A percentile compares a stretch with the other conserved stretches of the same genome.
Evolutionary conservation across 2,888 invertebrate genomes (phyloP).

Genomic region (Plebejus anna): DNA sequence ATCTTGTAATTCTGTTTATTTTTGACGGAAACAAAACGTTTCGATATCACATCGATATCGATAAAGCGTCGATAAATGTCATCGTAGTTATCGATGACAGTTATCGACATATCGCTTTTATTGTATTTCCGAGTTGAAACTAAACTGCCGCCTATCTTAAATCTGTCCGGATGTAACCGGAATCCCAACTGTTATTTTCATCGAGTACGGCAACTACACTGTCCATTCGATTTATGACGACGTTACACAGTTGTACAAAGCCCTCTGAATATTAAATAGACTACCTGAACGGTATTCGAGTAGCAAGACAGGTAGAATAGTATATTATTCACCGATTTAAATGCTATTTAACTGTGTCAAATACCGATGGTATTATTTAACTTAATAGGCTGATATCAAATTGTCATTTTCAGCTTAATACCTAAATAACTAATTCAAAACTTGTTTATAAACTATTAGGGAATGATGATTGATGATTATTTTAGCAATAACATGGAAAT

Average conservation of each 20-base stretch:
- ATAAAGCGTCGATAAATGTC: constrained; percentile 14
- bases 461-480: constrained; percentile 5
- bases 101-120: constrained; percentile 19
- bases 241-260: constrained; percentile 17
- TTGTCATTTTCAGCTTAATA: not conserved
- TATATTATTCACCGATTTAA: constrained; percentile 3
- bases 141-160: constrained; percentile 22
- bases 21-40: not conserved
- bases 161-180: constrained; percentile 15
- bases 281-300: constrained; percentile 1
- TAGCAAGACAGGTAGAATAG: not conserved
- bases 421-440: not conserved
- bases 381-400: not conserved
- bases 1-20: constrained; percentile 22
- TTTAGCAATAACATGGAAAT: not conserved
- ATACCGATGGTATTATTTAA: not conserved
- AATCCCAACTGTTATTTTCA: constrained; percentile 17
- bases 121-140: constrained; percentile 17
- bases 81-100: constrained; percentile 19
- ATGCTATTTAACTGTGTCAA: not conserved
- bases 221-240: constrained; percentile 14
- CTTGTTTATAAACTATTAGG: not conserved
- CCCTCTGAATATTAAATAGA: constrained; percentile 19
- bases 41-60: constrained; percentile 6
- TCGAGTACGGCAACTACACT: constrained; percentile 12